These are phyloP conservation scores for Melanostoma mellinum DNA, from an alignment of 2,888 invertebrate genomes.

Conservation along the genomic window DNA sequence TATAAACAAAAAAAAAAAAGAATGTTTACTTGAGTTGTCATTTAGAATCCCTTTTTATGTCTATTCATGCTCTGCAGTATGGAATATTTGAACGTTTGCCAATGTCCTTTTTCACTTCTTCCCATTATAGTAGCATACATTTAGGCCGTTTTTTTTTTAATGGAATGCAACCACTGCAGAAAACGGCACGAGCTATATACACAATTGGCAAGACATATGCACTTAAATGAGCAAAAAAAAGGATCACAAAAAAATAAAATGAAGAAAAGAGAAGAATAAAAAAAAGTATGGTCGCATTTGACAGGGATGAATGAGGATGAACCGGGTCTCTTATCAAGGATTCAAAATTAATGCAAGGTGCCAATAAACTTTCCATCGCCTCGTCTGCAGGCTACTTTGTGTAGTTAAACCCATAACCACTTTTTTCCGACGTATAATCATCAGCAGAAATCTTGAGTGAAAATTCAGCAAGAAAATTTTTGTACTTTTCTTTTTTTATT, in stretches of 20 bases:
- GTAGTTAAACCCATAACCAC: constrained; percentile 2
- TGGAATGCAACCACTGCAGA: constrained; percentile 42
- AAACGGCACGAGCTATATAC: constrained; percentile 38
- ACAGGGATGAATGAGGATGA: constrained; percentile 58
- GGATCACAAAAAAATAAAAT: constrained; percentile 5
- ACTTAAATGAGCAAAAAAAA: constrained; percentile 33
- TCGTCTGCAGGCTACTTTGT: neutral
- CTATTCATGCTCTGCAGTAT: constrained; percentile 46
- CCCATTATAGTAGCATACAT: constrained; percentile 4
- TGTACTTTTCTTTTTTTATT: neutral
- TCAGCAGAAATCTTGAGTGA: constrained; percentile 24
- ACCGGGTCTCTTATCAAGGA: constrained; percentile 19
- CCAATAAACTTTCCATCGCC: constrained; percentile 59
- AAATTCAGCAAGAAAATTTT: neutral
- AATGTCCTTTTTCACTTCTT: constrained; percentile 37
- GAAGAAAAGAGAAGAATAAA: constrained; percentile 2
- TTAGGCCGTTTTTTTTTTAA: constrained; percentile 27
- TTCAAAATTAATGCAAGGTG: constrained; percentile 65
- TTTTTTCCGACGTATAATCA: constrained; percentile 44
- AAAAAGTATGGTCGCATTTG: constrained; percentile 37
- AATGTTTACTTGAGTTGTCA: constrained; percentile 49
- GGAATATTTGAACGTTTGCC: constrained; percentile 65
- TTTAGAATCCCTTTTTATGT: constrained; percentile 44
- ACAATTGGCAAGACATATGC: constrained; percentile 65
- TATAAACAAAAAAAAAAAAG: neutral